These are phyloP conservation scores for Daktulosphaira vitifoliae DNA, from an alignment of 1,140 invertebrate genomes.

Conservation along the genomic window DNA sequence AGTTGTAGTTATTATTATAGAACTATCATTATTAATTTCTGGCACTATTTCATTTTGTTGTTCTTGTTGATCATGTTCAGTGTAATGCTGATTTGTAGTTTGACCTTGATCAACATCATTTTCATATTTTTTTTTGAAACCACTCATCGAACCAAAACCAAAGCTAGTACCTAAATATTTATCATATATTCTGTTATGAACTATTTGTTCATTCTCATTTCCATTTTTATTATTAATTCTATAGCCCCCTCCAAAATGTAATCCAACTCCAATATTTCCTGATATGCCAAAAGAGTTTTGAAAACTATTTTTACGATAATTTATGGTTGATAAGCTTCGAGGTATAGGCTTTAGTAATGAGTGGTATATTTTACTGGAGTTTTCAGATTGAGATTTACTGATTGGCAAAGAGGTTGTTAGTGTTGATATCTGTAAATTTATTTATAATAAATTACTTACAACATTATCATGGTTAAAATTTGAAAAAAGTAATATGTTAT, in stretches of 20 bases:
- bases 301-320: background rate
- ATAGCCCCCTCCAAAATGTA: constrained; percentile 13
- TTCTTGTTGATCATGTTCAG: background rate
- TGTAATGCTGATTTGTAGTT: background rate
- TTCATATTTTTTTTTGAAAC: background rate
- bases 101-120: background rate
- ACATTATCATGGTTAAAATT: no score
- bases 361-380: no score
- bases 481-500: no score
- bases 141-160: constrained; percentile 18
- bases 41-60: background rate
- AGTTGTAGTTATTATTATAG: background rate
- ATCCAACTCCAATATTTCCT: constrained; percentile 21
- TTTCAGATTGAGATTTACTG: no score
- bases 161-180: constrained; percentile 30
- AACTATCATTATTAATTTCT: background rate
- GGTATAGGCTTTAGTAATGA: background rate
- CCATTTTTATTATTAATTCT: constrained; percentile 9
- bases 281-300: constrained; percentile 18
- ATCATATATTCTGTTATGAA: constrained; percentile 11
- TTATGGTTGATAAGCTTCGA: background rate
- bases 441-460: no score
- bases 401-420: no score
- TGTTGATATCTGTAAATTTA: no score
- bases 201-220: background rate